Evolutionary conservation across 2,113 vertebrate species (phyloP).

Genomic region (Callopanchax toddi): DNA sequence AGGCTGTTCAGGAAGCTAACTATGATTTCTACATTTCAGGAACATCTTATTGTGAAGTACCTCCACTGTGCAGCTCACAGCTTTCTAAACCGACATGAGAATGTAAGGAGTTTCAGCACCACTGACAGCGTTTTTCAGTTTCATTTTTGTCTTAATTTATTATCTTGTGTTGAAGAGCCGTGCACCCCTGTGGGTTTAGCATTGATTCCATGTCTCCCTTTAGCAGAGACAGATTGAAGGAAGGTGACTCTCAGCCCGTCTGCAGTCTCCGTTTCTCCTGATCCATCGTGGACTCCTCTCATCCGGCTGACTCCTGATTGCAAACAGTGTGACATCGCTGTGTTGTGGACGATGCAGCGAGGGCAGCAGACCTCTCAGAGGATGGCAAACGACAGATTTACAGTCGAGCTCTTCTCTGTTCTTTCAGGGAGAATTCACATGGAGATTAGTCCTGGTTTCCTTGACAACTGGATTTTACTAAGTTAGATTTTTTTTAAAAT

Average conservation of each 20-base stretch:
- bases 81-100: too few species aligned
- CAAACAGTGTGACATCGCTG: not conserved
- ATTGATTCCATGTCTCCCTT: not conserved
- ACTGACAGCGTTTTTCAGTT: too few species aligned
- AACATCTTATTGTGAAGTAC: too few species aligned
- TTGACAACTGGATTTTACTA: constrained; percentile 66
- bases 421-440: constrained; percentile 38
- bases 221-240: not conserved
- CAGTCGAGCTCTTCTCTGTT: not conserved
- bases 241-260: not conserved
- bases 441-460: constrained; percentile 63
- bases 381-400: constrained; percentile 14
- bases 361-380: constrained; percentile 23
- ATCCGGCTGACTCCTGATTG: constrained; percentile 3
- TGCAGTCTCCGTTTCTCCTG: not conserved
- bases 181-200: not conserved
- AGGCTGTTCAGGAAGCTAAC: too few species aligned
- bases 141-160: not conserved
- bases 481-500: constrained; percentile 9
- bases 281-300: too few species aligned
- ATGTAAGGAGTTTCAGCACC: too few species aligned
- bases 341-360: constrained; percentile 7
- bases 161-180: not conserved
- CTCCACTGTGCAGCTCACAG: not conserved
- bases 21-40: too few species aligned